phyloP scores from a whole-genome alignment of 2,113 vertebrate species.

The Coreoperca whiteheadi region DNA sequence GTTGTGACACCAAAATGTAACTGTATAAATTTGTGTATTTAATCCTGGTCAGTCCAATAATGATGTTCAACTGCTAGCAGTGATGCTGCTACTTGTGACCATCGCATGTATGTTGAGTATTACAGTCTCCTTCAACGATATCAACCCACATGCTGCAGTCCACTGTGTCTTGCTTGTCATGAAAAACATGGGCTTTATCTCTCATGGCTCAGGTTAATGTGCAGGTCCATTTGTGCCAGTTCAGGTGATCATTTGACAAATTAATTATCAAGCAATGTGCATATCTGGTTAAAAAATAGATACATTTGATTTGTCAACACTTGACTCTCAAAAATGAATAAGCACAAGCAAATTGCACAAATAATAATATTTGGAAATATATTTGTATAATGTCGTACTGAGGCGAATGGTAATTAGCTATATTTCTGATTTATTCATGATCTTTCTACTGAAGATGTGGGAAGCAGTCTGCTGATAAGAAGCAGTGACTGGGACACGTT shows the following conservation, averaged over 20 bases:
- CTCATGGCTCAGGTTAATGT: no score
- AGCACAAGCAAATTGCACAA: neutral
- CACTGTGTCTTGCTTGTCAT: neutral
- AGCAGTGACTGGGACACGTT: conserved; percentile 54
- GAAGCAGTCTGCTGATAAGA: no score
- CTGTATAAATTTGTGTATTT: neutral
- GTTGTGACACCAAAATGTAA: neutral
- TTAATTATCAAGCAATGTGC: neutral
- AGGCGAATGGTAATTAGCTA: neutral
- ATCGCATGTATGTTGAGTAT: no score
- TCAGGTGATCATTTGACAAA: neutral
- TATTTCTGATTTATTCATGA: no score
- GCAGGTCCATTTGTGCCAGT: neutral
- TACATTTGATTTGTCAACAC: neutral
- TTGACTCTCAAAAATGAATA: neutral
- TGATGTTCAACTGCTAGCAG: neutral
- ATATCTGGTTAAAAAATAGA: neutral
- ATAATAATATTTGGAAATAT: neutral
- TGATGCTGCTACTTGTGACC: neutral
- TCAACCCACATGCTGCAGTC: neutral
- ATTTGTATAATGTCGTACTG: neutral
- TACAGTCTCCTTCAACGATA: neutral
- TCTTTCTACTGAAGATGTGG: neutral
- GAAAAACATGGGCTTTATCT: neutral
- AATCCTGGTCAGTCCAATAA: neutral